Conservation (phyloP, 92 coral and sea anemone genomes). For the Phenganax subtilis region DNA sequence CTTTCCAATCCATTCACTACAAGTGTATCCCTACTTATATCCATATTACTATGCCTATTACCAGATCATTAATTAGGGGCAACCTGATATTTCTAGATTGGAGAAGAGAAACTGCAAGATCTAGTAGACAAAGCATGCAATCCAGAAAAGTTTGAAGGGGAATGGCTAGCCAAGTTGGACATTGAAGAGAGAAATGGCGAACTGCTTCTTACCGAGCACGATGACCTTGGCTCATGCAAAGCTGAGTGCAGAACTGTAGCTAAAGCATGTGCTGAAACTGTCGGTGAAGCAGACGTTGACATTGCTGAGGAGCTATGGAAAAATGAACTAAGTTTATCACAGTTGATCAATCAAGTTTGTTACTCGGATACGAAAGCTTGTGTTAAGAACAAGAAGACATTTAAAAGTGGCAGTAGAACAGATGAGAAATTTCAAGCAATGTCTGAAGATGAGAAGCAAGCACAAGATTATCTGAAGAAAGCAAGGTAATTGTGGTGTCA, state of each 20-base stretch:
- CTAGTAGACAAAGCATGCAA: constrained; percentile 83
- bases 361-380: constrained; percentile 80
- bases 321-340: constrained; percentile 74
- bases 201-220: constrained; percentile 63
- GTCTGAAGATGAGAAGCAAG: constrained; percentile 92
- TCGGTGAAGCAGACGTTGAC: constrained; percentile 85
- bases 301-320: constrained; percentile 95
- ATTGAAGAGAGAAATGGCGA: constrained; percentile 57
- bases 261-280: constrained; percentile 91
- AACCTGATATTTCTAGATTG: constrained; percentile 51
- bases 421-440: constrained; percentile 70
- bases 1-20: neutral
- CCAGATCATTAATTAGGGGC: neutral
- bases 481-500: constrained; percentile 45
- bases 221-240: constrained; percentile 66
- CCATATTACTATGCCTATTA: neutral
- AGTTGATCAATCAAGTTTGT: constrained; percentile 83
- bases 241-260: constrained; percentile 89
- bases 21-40: neutral
- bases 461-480: constrained; percentile 78
- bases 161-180: constrained; percentile 90
- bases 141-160: constrained; percentile 93
- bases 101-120: constrained; percentile 84
- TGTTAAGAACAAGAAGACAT: constrained; percentile 49
- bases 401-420: constrained; percentile 58